phyloP scores from a whole-genome alignment of 1,140 invertebrate genomes.

The Ditylenchus dipsaci region DNA sequence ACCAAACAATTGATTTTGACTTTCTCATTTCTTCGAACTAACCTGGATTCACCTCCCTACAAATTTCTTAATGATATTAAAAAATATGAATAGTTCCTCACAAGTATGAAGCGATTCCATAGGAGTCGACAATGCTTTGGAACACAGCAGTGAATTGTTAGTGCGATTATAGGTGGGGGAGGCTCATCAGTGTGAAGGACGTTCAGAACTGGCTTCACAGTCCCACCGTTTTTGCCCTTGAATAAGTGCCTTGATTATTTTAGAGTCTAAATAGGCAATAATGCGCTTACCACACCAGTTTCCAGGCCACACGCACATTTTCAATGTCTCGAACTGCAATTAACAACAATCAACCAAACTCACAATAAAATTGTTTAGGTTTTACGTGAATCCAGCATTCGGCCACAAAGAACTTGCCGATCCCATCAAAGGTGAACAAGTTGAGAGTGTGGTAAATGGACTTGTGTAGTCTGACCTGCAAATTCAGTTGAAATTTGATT shows the following conservation, averaged over 20 bases:
- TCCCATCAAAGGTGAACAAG: conserved; percentile 66
- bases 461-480: conserved; percentile 59
- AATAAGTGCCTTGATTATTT: too few species aligned
- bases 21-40: too few species aligned
- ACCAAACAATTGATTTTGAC: background rate
- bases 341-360: too few species aligned
- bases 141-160: conserved; percentile 91
- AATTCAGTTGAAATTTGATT: background rate
- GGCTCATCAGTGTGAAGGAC: conserved; percentile 77
- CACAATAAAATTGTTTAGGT: too few species aligned
- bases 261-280: too few species aligned
- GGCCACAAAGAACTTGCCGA: conserved; percentile 87
- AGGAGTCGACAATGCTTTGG: conserved; percentile 89
- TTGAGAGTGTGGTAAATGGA: conserved; percentile 73
- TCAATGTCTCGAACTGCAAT: conserved; percentile 72
- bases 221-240: conserved; percentile 74
- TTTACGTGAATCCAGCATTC: conserved; percentile 86
- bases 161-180: conserved; percentile 91
- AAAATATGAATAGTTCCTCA: conserved; percentile 80
- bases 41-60: background rate
- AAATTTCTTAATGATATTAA: background rate
- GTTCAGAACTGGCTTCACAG: conserved; percentile 89
- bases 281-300: conserved; percentile 57
- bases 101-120: conserved; percentile 86
- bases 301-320: conserved; percentile 64